phyloP scores from a whole-genome alignment of 2,797 vertebrate genomes.

The Neosilurus mollespiculum region DNA sequence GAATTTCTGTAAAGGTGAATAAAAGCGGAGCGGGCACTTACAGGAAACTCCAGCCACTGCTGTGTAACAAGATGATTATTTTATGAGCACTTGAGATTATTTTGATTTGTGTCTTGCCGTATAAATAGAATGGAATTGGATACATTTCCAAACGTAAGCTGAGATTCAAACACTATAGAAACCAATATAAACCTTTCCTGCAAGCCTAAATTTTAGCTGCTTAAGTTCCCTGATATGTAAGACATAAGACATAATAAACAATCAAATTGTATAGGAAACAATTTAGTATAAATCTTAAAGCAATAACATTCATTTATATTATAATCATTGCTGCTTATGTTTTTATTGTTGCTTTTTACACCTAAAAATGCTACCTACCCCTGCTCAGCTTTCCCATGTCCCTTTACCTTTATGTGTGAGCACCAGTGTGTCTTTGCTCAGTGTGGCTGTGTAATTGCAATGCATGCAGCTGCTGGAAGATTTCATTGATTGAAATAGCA shows the following conservation, averaged over 20 bases:
- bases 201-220: not conserved
- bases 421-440: not conserved
- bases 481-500: conserved; percentile 6
- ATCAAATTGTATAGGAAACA: not conserved
- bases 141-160: not conserved
- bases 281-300: not conserved
- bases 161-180: no score
- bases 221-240: not conserved
- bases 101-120: not conserved
- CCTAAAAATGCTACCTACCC: not conserved
- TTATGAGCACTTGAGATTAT: not conserved
- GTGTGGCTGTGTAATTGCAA: not conserved
- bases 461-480: not conserved
- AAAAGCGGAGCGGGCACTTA: conserved; percentile 21
- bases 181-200: not conserved
- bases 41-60: conserved; percentile 13
- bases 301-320: not conserved
- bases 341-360: not conserved
- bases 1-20: conserved; percentile 33
- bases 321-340: not conserved
- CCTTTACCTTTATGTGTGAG: not conserved
- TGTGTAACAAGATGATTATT: not conserved
- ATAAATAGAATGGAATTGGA: not conserved
- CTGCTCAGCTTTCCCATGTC: no score
- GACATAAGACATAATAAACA: not conserved